Evolutionary conservation across 2,113 vertebrate genomes (phyloP).

Genomic region (Peromyscus californicus): DNA sequence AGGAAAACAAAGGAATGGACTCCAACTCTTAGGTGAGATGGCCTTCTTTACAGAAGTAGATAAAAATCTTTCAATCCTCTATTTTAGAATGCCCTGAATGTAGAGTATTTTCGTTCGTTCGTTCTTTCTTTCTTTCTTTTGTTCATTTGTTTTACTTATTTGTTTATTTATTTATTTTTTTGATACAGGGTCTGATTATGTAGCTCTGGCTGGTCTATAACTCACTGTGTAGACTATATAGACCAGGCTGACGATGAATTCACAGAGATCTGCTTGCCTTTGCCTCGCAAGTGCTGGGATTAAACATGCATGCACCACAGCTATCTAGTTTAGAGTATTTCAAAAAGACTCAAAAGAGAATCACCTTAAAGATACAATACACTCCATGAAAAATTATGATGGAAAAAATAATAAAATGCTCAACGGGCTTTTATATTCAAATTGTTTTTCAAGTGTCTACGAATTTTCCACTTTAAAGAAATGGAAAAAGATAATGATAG

Average conservation of each 20-base stretch:
- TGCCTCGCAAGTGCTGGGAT: background rate
- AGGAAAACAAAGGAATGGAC: background rate
- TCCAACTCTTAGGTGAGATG: background rate
- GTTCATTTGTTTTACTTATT: background rate
- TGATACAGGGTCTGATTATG: background rate
- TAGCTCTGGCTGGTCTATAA: background rate
- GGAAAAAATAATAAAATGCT: background rate
- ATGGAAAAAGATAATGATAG: background rate
- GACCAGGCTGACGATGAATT: background rate
- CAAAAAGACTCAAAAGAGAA: background rate
- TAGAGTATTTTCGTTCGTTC: background rate
- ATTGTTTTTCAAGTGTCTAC: background rate
- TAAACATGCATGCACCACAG: background rate
- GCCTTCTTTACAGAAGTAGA: background rate
- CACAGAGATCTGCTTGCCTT: background rate
- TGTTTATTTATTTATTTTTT: background rate
- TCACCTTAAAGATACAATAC: slow-evolving; percentile 16
- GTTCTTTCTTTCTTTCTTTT: too few species aligned
- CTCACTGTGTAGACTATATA: background rate
- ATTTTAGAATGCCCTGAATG: background rate
- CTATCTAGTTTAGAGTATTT: background rate
- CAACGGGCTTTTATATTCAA: background rate
- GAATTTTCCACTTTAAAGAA: background rate
- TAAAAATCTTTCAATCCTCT: slow-evolving; percentile 17
- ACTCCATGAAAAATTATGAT: background rate